These are phyloP conservation scores for Dicrostonyx torquatus DNA, from an alignment of 2,797 vertebrate genomes.

Conservation along the genomic window DNA sequence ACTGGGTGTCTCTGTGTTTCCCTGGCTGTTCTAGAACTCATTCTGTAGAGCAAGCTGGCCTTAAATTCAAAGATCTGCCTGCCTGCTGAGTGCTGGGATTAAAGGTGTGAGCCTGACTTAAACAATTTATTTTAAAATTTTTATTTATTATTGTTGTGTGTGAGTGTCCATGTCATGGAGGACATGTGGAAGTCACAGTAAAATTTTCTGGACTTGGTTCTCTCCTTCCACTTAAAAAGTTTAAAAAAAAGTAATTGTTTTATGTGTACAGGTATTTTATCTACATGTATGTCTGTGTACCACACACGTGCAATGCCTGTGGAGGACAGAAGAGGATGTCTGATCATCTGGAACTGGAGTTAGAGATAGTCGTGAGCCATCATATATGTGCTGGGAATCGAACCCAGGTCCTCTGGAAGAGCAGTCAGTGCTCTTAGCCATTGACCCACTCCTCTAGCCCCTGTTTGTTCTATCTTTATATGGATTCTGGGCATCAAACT, in stretches of 20 bases:
- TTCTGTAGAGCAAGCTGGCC: too few species aligned
- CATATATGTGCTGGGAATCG: neutral
- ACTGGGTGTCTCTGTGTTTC: too few species aligned
- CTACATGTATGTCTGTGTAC: neutral
- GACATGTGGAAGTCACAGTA: neutral
- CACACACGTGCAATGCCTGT: neutral
- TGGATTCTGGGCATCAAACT: neutral
- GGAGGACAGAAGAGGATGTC: neutral
- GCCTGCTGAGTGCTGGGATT: too few species aligned
- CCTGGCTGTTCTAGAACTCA: too few species aligned
- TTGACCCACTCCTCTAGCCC: neutral
- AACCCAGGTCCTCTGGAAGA: neutral
- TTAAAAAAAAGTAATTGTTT: neutral
- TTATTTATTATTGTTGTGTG: neutral
- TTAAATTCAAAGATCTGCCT: too few species aligned
- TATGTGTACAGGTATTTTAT: neutral
- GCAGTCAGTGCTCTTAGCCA: neutral
- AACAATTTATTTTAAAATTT: neutral
- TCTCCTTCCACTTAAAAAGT: neutral
- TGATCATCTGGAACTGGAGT: neutral
- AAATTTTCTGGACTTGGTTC: neutral
- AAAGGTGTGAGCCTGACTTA: neutral
- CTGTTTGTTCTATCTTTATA: neutral
- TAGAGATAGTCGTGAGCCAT: neutral
- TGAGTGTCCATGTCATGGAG: neutral